Percentiles rank a stretch among this genome's conserved stretches.
Evolutionary conservation across 2,113 vertebrate species (phyloP).

Genomic region (Mustela lutreola): DNA sequence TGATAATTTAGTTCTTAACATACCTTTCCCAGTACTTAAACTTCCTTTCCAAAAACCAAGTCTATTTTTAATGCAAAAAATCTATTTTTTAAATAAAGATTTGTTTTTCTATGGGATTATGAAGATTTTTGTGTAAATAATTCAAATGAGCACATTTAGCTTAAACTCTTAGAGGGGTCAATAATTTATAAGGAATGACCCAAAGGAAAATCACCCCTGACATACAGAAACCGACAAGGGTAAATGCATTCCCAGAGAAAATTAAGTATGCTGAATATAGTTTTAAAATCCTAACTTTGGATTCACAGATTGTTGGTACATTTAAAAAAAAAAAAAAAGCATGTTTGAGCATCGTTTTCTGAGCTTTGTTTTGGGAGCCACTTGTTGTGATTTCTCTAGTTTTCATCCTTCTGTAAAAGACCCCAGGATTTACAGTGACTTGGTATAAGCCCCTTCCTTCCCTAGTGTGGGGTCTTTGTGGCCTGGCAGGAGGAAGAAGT

Average conservation of each 20-base stretch:
- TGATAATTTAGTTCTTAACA: not conserved
- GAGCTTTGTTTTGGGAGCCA: not conserved
- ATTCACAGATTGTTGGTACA: not conserved
- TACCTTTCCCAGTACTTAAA: not conserved
- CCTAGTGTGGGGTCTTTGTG: not conserved
- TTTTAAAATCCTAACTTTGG: not conserved
- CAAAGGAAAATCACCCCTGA: not conserved
- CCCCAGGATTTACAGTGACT: not conserved
- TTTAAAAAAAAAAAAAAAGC: not conserved
- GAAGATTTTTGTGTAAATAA: constrained; percentile 23
- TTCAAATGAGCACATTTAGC: not conserved
- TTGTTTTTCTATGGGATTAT: not conserved
- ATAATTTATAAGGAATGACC: not conserved
- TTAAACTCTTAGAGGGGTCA: not conserved
- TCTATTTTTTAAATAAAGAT: not conserved
- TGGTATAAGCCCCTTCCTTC: not conserved
- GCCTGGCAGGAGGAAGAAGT: too few species aligned
- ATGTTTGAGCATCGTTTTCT: not conserved
- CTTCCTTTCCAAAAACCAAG: not conserved
- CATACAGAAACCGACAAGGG: not conserved
- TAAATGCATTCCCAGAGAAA: not conserved
- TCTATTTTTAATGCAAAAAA: not conserved
- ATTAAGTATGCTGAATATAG: not conserved
- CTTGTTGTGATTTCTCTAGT: not conserved
- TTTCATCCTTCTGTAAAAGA: not conserved